Conservation (phyloP, 2,797 vertebrate genomes). For the Coilia nasus region DNA sequence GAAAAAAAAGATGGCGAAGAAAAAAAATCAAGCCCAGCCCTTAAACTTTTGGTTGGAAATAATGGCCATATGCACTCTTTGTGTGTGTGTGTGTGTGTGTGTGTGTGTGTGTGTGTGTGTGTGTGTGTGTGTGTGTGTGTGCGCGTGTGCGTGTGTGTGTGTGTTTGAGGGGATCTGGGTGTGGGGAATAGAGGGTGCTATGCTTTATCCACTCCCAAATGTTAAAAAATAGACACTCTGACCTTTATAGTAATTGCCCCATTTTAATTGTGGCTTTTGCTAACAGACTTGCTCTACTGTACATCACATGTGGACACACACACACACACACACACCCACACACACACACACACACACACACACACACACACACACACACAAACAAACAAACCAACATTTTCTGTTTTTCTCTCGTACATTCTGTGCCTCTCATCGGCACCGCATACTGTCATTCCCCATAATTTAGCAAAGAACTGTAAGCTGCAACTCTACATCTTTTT, state of each 20-base stretch:
- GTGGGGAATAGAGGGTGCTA: neutral
- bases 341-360: too few species aligned
- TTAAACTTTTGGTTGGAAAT: constrained; percentile 39
- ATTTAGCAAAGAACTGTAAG: too few species aligned
- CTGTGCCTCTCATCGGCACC: too few species aligned
- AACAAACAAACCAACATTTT: too few species aligned
- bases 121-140: neutral
- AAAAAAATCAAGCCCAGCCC: constrained; percentile 31
- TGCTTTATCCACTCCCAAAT: constrained; percentile 9
- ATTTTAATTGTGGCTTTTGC: constrained; percentile 49
- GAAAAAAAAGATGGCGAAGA: neutral
- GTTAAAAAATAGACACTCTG: constrained; percentile 38
- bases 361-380: too few species aligned
- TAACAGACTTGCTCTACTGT: neutral
- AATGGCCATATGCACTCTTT: constrained; percentile 38
- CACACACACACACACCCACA: too few species aligned
- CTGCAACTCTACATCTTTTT: too few species aligned
- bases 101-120: neutral
- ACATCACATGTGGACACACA: too few species aligned
- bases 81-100: constrained; percentile 17
- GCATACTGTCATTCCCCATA: too few species aligned
- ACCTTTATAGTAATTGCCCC: constrained; percentile 54
- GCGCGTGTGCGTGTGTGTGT: neutral
- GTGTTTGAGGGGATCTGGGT: neutral
- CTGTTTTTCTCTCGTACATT: too few species aligned